Percentiles rank a stretch among this genome's conserved stretches.
phyloP scores from a whole-genome alignment of 2,888 invertebrate genomes.

The Pammene aurita region DNA sequence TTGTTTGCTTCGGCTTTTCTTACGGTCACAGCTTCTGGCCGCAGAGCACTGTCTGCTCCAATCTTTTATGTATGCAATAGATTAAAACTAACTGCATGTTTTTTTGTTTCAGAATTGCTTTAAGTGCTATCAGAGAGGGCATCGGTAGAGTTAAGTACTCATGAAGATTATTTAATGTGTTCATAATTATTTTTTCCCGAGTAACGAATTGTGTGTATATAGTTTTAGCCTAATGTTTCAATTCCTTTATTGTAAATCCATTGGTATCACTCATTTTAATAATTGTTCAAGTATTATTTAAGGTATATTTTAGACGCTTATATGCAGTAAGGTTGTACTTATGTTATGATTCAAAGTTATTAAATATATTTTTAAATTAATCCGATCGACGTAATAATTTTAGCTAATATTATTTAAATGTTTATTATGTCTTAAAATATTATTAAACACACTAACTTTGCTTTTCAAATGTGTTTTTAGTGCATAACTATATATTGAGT shows the following conservation, averaged over 20 bases:
- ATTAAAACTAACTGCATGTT: background rate
- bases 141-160: slow-evolving; percentile 13
- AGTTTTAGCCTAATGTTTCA: slow-evolving; percentile 22
- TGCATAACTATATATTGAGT: slow-evolving; percentile 9
- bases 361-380: slow-evolving; percentile 1
- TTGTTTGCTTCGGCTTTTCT: too few relatives aligned
- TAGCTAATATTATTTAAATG: slow-evolving; percentile 1
- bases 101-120: slow-evolving; percentile 36
- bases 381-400: slow-evolving; percentile 13
- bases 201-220: slow-evolving; percentile 33
- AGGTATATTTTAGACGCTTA: slow-evolving; percentile 8
- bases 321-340: background rate
- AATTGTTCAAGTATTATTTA: slow-evolving; percentile 21
- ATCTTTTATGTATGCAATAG: too few relatives aligned
- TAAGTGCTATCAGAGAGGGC: slow-evolving; percentile 34
- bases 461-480: background rate
- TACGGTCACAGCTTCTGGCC: too few relatives aligned
- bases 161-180: slow-evolving; percentile 19
- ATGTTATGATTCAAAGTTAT: slow-evolving; percentile 12
- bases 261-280: slow-evolving; percentile 28
- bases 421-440: background rate
- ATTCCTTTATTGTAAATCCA: slow-evolving; percentile 21
- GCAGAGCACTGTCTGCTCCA: too few relatives aligned
- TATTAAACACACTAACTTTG: background rate
- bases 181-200: slow-evolving; percentile 23